phyloP scores from a whole-genome alignment of 2,888 invertebrate genomes.

The Tenthredo livida region DNA sequence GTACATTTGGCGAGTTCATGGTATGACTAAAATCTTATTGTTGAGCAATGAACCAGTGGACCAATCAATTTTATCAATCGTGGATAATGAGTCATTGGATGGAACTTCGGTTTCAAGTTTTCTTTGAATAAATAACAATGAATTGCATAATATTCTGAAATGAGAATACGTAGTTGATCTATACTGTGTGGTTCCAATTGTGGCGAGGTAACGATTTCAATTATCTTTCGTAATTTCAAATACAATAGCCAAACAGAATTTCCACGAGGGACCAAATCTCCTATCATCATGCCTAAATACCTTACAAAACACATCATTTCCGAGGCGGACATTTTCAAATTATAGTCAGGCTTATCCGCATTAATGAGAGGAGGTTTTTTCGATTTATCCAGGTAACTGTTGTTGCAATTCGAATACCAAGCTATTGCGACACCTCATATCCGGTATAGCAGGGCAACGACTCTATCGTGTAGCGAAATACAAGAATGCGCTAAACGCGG shows the following conservation, averaged over 20 bases:
- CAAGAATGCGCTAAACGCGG: no score
- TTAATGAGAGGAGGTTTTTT: slow-evolving; percentile 24
- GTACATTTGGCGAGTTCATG: slow-evolving; percentile 20
- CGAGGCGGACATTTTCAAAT: slow-evolving; percentile 49
- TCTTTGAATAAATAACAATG: background rate
- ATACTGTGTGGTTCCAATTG: background rate
- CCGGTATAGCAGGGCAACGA: no score
- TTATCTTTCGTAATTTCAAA: slow-evolving; percentile 12
- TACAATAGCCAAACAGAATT: background rate
- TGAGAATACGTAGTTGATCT: background rate
- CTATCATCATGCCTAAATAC: slow-evolving; percentile 43
- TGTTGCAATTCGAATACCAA: no score
- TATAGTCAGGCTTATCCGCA: background rate
- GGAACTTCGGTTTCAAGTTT: slow-evolving; percentile 53
- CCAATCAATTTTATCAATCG: slow-evolving; percentile 42
- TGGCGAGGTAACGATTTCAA: background rate
- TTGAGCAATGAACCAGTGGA: slow-evolving; percentile 46
- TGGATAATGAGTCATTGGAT: slow-evolving; percentile 52
- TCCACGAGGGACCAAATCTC: slow-evolving; percentile 32
- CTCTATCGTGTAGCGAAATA: no score
- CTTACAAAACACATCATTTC: slow-evolving; percentile 47
- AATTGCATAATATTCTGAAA: background rate
- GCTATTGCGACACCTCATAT: no score
- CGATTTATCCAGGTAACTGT: slow-evolving; percentile 28
- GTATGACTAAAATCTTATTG: slow-evolving; percentile 52